Conservation (phyloP, 2,797 vertebrate species). For the Notamacropus eugenii region DNA sequence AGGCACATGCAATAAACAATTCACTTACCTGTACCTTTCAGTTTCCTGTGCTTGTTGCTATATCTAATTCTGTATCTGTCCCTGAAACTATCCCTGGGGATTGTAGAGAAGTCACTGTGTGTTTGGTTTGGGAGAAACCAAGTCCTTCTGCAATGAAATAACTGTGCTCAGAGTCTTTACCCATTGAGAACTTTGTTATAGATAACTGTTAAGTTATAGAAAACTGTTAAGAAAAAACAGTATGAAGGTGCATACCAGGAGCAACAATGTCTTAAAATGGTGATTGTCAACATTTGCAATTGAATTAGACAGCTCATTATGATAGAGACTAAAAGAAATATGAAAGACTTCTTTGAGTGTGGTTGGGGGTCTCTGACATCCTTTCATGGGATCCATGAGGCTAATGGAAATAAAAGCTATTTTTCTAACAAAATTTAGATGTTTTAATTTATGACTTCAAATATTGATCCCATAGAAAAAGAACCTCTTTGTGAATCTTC, state of each 20-base stretch:
- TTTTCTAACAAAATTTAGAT: background rate
- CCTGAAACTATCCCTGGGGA: background rate
- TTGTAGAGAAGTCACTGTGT: background rate
- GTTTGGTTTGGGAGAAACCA: constrained; percentile 20
- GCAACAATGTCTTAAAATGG: background rate
- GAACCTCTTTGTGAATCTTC: background rate
- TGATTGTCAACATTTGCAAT: background rate
- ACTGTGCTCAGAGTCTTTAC: background rate
- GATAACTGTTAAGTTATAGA: background rate
- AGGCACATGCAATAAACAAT: background rate
- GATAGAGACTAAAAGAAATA: background rate
- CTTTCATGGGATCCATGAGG: background rate
- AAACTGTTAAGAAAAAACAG: background rate
- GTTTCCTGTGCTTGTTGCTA: background rate
- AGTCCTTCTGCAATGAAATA: background rate
- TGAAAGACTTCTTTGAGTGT: background rate
- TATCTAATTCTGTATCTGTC: background rate
- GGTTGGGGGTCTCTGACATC: background rate
- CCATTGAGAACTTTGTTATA: background rate
- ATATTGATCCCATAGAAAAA: background rate
- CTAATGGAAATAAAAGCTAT: background rate
- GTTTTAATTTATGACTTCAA: background rate
- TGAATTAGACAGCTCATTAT: background rate
- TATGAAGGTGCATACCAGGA: background rate
- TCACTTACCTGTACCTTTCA: background rate